Evolutionary conservation across 2,797 vertebrate species (phyloP).

Genomic region (Hafferia zeledoni): DNA sequence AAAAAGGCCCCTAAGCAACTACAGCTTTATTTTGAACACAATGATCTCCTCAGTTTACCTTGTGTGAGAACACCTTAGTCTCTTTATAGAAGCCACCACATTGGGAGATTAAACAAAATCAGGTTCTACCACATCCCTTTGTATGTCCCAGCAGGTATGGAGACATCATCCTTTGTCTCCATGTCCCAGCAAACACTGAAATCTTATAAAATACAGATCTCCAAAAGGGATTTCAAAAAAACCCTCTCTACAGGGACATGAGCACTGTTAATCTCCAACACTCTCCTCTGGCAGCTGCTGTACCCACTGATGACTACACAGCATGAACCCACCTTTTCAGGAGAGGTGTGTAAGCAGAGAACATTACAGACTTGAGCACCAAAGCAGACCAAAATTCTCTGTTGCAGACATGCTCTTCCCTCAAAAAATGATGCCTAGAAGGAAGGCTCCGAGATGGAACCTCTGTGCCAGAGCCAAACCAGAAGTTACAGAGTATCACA

Average conservation of each 20-base stretch:
- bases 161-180: background rate
- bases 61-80: background rate
- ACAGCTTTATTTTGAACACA: background rate
- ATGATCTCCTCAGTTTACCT: background rate
- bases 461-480: background rate
- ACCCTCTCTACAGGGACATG: background rate
- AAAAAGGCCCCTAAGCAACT: background rate
- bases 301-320: background rate
- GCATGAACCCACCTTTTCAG: background rate
- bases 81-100: background rate
- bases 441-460: background rate
- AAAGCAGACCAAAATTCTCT: background rate
- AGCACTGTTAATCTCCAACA: background rate
- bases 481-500: background rate
- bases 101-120: background rate
- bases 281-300: background rate
- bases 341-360: background rate
- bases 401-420: background rate
- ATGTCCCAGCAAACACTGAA: background rate
- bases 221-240: background rate
- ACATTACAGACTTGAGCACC: background rate
- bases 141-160: background rate
- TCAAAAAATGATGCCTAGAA: background rate
- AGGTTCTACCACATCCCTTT: background rate
- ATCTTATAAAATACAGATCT: background rate